Evolutionary conservation across 64 coral and sea anemone species (phyloP).

Genomic region (Porites australiensis): DNA sequence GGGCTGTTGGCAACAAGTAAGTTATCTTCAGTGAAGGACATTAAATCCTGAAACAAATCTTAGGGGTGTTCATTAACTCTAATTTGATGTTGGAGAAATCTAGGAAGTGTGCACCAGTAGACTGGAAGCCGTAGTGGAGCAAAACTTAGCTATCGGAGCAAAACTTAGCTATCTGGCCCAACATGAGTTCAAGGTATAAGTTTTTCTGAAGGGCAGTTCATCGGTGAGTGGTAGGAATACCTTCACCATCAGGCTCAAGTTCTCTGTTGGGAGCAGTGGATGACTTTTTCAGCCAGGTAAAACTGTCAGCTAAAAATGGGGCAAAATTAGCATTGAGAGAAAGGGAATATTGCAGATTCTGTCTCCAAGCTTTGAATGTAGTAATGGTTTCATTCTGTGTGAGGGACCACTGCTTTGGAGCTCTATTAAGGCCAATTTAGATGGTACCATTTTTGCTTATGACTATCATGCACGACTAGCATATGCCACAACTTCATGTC

Average conservation of each 20-base stretch:
- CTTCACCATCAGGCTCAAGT: neutral
- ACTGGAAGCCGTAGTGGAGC: slow-evolving; percentile 1
- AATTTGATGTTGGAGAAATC: neutral
- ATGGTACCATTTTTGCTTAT: neutral
- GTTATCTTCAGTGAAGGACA: slow-evolving; percentile 31
- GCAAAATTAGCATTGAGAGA: neutral
- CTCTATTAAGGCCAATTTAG: neutral
- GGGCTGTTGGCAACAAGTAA: neutral
- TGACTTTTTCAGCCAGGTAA: slow-evolving; percentile 14
- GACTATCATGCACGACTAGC: no score
- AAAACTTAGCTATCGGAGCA: slow-evolving; percentile 4
- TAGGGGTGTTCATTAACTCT: neutral
- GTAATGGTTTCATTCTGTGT: neutral
- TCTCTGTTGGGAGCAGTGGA: neutral
- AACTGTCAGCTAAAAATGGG: neutral
- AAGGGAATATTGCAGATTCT: slow-evolving; percentile 8
- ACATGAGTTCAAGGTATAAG: slow-evolving; percentile 16
- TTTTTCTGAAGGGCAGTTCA: neutral
- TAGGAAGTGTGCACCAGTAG: neutral
- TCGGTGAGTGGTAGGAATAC: neutral
- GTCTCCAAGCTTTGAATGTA: slow-evolving; percentile 15
- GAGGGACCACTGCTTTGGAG: slow-evolving; percentile 26
- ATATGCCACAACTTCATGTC: no score
- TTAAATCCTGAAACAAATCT: slow-evolving; percentile 10
- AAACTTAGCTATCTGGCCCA: slow-evolving; percentile 11